These are phyloP conservation scores for Indicator indicator DNA, from an alignment of 2,113 vertebrate genomes.

Conservation along the genomic window DNA sequence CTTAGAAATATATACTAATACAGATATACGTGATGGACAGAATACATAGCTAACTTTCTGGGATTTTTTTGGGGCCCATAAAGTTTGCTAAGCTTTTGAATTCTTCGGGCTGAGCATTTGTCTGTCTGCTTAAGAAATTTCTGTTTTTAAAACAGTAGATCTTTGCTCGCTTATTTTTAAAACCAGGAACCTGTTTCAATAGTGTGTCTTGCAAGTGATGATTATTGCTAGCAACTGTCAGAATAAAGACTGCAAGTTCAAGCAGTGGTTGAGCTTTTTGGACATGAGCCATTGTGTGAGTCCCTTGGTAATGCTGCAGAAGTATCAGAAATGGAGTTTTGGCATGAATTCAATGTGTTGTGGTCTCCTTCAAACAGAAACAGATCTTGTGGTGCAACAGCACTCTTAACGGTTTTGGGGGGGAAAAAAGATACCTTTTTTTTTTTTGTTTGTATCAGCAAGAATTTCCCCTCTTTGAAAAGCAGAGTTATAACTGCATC, in stretches of 20 bases:
- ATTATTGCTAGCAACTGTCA: neutral
- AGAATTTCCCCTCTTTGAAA: neutral
- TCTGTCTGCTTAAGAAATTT: neutral
- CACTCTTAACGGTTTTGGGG: neutral
- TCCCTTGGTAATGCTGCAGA: neutral
- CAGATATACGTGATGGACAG: neutral
- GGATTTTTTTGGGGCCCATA: neutral
- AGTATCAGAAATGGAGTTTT: neutral
- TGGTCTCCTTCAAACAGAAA: neutral
- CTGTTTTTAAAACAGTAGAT: neutral
- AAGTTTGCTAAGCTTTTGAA: conserved; percentile 23
- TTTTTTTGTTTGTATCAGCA: neutral
- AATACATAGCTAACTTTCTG: neutral
- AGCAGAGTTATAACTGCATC: neutral
- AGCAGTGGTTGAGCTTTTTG: neutral
- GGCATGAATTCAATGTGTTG: neutral
- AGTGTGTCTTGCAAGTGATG: neutral
- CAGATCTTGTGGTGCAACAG: neutral
- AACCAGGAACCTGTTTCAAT: neutral
- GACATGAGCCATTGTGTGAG: neutral
- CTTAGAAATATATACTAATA: conserved; percentile 11
- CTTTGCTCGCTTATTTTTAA: neutral
- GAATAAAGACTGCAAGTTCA: neutral
- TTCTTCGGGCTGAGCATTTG: neutral
- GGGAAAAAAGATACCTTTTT: neutral